phyloP scores from a whole-genome alignment of 2,888 invertebrate species.

The Leucania comma region DNA sequence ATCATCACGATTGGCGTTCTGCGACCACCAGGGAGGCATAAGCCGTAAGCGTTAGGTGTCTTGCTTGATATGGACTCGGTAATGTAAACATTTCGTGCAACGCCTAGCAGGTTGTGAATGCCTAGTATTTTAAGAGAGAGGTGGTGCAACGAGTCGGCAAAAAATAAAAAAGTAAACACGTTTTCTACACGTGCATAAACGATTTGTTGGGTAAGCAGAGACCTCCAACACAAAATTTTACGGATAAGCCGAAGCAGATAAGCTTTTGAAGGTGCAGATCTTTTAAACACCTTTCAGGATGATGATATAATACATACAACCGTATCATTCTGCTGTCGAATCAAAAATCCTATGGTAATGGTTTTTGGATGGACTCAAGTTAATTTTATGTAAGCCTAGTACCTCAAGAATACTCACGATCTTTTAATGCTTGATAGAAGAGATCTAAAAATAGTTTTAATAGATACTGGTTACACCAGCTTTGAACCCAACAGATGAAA shows the following conservation, averaged over 20 bases:
- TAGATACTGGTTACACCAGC: background rate
- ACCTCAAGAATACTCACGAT: too few species aligned
- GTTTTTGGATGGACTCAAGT: background rate
- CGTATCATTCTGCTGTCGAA: too few species aligned
- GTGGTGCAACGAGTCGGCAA: slow-evolving; percentile 40
- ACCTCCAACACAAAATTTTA: background rate
- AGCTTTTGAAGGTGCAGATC: background rate
- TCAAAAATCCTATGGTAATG: background rate
- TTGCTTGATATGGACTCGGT: slow-evolving; percentile 76
- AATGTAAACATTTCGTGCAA: slow-evolving; percentile 79
- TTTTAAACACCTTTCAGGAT: background rate
- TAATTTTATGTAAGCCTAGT: too few species aligned
- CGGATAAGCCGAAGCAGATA: background rate
- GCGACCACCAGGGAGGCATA: slow-evolving; percentile 84
- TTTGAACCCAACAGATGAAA: slow-evolving; percentile 1
- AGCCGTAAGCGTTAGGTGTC: slow-evolving; percentile 73
- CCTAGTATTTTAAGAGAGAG: slow-evolving; percentile 66
- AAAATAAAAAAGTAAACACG: slow-evolving; percentile 34
- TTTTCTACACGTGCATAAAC: slow-evolving; percentile 3
- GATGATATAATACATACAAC: background rate
- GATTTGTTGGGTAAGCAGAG: slow-evolving; percentile 24
- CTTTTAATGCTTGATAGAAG: background rate
- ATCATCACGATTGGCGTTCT: slow-evolving; percentile 77
- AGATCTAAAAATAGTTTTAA: background rate
- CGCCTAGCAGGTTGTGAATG: slow-evolving; percentile 72